phyloP scores from a whole-genome alignment of 2,888 invertebrate species.

The Trisateles emortualis region DNA sequence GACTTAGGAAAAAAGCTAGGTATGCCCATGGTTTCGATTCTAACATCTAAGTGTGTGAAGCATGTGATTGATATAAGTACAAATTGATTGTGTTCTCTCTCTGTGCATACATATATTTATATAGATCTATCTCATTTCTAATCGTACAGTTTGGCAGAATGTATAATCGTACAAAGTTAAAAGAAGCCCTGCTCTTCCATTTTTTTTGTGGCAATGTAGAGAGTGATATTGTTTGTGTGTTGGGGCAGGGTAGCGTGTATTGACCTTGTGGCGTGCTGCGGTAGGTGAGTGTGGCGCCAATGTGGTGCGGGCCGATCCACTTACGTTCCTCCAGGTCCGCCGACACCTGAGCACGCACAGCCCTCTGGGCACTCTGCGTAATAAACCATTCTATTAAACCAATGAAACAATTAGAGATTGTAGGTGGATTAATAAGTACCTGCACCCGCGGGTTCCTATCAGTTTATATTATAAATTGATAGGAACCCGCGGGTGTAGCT shows the following conservation, averaged over 20 bases:
- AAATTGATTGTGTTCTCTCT: background rate
- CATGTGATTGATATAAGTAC: background rate
- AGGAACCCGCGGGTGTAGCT: too few relatives aligned
- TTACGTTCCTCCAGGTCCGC: conserved; percentile 92
- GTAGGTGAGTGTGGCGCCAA: conserved; percentile 93
- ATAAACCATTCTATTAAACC: background rate
- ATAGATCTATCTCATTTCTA: background rate
- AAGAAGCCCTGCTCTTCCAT: background rate
- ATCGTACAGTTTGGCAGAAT: background rate
- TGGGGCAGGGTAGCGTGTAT: conserved; percentile 74
- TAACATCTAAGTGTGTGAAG: background rate
- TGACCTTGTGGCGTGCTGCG: conserved; percentile 92
- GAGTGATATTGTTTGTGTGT: conserved; percentile 34
- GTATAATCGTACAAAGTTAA: background rate
- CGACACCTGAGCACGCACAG: conserved; percentile 90
- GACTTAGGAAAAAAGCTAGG: background rate
- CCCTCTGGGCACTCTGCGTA: conserved; percentile 87
- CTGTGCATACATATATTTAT: background rate
- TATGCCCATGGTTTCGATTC: background rate
- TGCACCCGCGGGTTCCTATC: too few relatives aligned
- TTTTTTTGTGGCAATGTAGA: conserved; percentile 36
- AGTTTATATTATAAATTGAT: too few relatives aligned
- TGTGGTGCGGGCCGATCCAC: conserved; percentile 90
- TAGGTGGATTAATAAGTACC: too few relatives aligned
- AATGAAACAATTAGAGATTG: too few relatives aligned